Evolutionary conservation across 2,113 vertebrate species (phyloP), one percentile per base, ranked within the genome.

Genomic region (Brachyistius frenatus): DNA sequence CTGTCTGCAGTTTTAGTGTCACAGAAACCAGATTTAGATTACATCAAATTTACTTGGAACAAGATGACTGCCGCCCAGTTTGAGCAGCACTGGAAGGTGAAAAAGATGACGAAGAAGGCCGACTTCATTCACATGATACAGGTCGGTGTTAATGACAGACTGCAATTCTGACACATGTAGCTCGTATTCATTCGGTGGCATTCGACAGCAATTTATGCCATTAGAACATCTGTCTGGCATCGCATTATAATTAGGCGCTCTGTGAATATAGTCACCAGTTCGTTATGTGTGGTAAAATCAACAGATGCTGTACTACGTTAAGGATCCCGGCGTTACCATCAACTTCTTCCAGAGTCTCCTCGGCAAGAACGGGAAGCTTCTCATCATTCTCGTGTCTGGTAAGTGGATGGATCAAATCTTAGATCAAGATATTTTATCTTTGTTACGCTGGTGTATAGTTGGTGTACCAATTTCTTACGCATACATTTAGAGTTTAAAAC

Each of bases 91-190:
- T 93, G 95, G 89, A 95, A 87, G 31, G 86, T 69, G 71, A 93
- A 93, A 67, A 95, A 95, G 71, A 88, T 89, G 31, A 69, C 87
- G 58, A 93, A 95, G 91, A 98, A 96, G 80, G 96, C 95, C 85
- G 96, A 98, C 88, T 98, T 99, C 81, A 96, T 99, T 93, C 97
- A 98, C 93, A 97, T 99, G 97, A 94, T 99, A 88, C 97, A 99
- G 97, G 97, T 89, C 35, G 46, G 87, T 71, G 62, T 41, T 56
- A 31, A 14, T 3, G 35, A 36, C 8, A 14, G 13, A 73, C 67
- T 78, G 35, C 57, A 14, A 58, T 73, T 84, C n/a, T 86, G 74
- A 85, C 81, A 87, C 73, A 83, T 85, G 66, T 72, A 60, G 69
- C 62, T 81, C 85, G 80, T 47, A 60, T 69, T 78, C 77, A 64